Conservation (phyloP, 2,888 invertebrate species). For the Heliconius hortense region DNA sequence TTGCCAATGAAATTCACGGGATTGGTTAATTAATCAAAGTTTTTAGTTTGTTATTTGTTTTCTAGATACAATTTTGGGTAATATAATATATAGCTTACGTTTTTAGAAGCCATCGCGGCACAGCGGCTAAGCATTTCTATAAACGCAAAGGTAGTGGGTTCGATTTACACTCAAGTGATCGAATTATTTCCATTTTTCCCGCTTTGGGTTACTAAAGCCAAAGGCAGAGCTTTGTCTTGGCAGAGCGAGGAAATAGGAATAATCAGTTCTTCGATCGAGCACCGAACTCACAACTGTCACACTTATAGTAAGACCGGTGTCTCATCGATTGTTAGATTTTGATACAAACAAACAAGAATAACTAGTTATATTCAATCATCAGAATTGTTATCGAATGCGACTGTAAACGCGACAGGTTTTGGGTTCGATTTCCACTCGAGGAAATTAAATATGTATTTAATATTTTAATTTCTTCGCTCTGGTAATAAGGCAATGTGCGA, state of each 20-base stretch:
- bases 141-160: not conserved
- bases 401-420: no score
- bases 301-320: not conserved
- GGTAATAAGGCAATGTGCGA: no score
- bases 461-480: no score
- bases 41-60: conserved; percentile 6
- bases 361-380: no score
- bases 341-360: not conserved
- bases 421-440: no score
- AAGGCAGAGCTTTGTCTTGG: not conserved
- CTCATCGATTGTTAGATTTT: not conserved
- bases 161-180: not conserved
- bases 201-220: no score
- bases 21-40: conserved; percentile 10
- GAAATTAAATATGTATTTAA: no score
- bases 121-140: no score
- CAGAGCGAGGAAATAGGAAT: not conserved
- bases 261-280: not conserved
- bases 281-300: not conserved
- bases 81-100: not conserved
- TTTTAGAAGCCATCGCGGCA: not conserved
- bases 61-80: no score
- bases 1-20: conserved; percentile 19
- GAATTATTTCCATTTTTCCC: not conserved
- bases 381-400: no score